These are phyloP conservation scores for Caenorhabditis japonica DNA, from an alignment of 2,888 invertebrate species.

Conservation along the genomic window DNA sequence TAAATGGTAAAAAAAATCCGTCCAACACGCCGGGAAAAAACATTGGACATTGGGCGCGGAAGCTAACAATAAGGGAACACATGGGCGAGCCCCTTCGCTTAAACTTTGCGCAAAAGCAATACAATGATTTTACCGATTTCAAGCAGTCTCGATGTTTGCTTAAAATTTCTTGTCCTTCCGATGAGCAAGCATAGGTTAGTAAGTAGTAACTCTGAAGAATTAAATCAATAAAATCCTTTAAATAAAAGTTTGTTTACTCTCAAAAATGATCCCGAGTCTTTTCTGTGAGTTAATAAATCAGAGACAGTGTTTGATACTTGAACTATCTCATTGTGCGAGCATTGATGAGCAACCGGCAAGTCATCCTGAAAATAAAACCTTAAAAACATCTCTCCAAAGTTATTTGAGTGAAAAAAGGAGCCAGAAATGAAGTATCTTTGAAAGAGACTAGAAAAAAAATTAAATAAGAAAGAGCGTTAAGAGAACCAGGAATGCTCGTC, in stretches of 20 bases:
- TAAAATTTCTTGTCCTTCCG: slow-evolving; percentile 74
- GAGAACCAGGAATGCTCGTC: background rate
- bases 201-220: slow-evolving; percentile 72
- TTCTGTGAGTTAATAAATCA: slow-evolving; percentile 75
- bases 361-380: slow-evolving; percentile 71
- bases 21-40: background rate
- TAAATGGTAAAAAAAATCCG: too few species aligned
- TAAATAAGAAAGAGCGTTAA: background rate
- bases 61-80: too few species aligned
- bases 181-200: slow-evolving; percentile 75
- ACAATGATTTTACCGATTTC: slow-evolving; percentile 45
- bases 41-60: background rate
- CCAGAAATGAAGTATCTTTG: background rate
- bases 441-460: slow-evolving; percentile 8
- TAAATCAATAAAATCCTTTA: background rate
- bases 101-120: background rate
- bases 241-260: slow-evolving; percentile 41
- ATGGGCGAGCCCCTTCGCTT: too few species aligned
- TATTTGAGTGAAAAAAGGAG: background rate
- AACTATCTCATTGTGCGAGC: slow-evolving; percentile 74
- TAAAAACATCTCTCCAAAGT: too few species aligned
- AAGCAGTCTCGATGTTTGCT: slow-evolving; percentile 72
- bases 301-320: slow-evolving; percentile 65
- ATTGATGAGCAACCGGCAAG: slow-evolving; percentile 69
- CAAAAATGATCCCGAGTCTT: slow-evolving; percentile 75